Conservation (phyloP, 2,797 vertebrate genomes). For the Huso huso region DNA sequence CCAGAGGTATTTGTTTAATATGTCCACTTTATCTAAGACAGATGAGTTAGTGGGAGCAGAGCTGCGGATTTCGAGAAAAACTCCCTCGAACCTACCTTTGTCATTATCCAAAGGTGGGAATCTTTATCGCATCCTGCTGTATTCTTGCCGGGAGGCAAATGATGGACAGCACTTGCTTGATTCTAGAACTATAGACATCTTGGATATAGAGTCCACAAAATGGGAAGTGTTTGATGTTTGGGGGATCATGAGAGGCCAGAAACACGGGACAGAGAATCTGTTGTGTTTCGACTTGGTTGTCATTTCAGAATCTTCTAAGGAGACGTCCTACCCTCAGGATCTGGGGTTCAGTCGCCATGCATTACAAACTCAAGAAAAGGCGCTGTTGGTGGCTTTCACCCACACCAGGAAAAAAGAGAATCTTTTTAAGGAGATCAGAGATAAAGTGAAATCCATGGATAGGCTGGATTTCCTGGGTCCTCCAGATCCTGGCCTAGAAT, state of each 20-base stretch:
- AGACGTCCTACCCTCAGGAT: slow-evolving; percentile 33
- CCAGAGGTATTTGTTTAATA: slow-evolving; percentile 68
- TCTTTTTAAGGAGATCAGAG: slow-evolving; percentile 70
- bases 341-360: slow-evolving; percentile 51
- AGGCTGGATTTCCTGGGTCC: slow-evolving; percentile 32
- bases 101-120: slow-evolving; percentile 38
- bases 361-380: slow-evolving; percentile 47
- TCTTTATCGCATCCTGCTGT: slow-evolving; percentile 50
- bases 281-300: slow-evolving; percentile 59
- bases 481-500: slow-evolving; percentile 29
- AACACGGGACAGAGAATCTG: slow-evolving; percentile 13
- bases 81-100: slow-evolving; percentile 34
- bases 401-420: slow-evolving; percentile 60
- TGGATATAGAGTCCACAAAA: slow-evolving; percentile 31
- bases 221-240: slow-evolving; percentile 76
- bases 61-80: slow-evolving; percentile 55
- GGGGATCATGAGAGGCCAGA: slow-evolving; percentile 43
- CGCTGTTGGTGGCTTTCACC: slow-evolving; percentile 67
- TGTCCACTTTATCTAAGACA: slow-evolving; percentile 53
- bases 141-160: slow-evolving; percentile 41
- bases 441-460: slow-evolving; percentile 53
- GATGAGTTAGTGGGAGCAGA: slow-evolving; percentile 66
- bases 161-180: slow-evolving; percentile 44
- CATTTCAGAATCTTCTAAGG: slow-evolving; percentile 38
- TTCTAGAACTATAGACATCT: slow-evolving; percentile 50